Evolutionary conservation across 2,888 invertebrate species (phyloP).

Genomic region (Volucella zonaria): DNA sequence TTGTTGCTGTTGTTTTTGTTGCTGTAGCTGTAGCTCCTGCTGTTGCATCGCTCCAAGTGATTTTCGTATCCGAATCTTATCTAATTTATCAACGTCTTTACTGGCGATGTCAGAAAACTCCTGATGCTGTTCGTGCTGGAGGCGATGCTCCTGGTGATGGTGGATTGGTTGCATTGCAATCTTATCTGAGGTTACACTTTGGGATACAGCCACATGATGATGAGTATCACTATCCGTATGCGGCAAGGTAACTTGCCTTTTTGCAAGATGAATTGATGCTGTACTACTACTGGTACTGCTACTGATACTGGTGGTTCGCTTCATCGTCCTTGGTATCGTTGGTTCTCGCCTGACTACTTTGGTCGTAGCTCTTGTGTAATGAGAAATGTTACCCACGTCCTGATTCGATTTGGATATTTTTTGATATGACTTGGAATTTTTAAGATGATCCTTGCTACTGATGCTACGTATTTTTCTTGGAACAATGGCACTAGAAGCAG

Average conservation of each 20-base stretch:
- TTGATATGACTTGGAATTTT: slow-evolving; percentile 71
- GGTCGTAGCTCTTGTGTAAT: slow-evolving; percentile 77
- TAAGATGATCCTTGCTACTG: slow-evolving; percentile 65
- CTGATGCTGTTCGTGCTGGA: slow-evolving; percentile 64
- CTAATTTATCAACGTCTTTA: slow-evolving; percentile 77
- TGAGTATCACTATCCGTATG: slow-evolving; percentile 64
- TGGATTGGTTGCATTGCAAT: slow-evolving; percentile 67
- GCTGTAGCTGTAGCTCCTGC: slow-evolving; percentile 15
- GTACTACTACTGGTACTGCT: slow-evolving; percentile 19
- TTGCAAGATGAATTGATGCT: slow-evolving; percentile 68
- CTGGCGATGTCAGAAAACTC: slow-evolving; percentile 67
- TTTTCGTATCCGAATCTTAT: slow-evolving; percentile 80
- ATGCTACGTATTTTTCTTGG: slow-evolving; percentile 39
- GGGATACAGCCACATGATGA: slow-evolving; percentile 61
- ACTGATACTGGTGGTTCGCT: slow-evolving; percentile 19
- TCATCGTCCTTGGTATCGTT: slow-evolving; percentile 47
- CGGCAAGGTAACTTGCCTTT: slow-evolving; percentile 71
- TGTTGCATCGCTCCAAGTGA: slow-evolving; percentile 77
- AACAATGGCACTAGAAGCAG: slow-evolving; percentile 55
- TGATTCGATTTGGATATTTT: slow-evolving; percentile 73
- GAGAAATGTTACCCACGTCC: slow-evolving; percentile 80
- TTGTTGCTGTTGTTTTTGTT: slow-evolving; percentile 34
- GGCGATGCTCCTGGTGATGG: slow-evolving; percentile 69
- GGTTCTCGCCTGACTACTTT: slow-evolving; percentile 53
- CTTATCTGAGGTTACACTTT: slow-evolving; percentile 59